A percentile compares a stretch with the other conserved stretches of the same genome.
These are phyloP conservation scores for Rhegmatorhina hoffmannsi DNA, from an alignment of 2,113 vertebrate species.

Conservation along the genomic window DNA sequence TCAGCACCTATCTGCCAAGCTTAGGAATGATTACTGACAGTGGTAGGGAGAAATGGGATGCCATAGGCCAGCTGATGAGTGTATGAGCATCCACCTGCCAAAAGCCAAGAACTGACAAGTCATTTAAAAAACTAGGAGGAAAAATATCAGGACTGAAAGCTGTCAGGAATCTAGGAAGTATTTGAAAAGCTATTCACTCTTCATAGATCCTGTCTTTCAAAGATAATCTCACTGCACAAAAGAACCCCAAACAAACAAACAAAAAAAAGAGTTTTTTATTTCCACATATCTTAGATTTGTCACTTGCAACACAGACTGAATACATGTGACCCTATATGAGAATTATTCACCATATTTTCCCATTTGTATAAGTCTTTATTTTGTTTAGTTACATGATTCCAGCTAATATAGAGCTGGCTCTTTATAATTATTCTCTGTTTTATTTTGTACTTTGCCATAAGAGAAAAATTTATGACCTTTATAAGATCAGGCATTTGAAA, in stretches of 20 bases:
- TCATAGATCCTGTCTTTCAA: neutral
- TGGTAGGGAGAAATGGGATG: neutral
- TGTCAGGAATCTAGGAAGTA: neutral
- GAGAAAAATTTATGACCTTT: neutral
- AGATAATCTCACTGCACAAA: neutral
- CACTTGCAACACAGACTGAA: neutral
- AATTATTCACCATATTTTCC: neutral
- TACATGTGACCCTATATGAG: neutral
- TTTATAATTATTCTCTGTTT: neutral
- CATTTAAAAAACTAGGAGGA: slow-evolving; percentile 1
- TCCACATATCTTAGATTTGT: neutral
- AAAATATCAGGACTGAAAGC: neutral
- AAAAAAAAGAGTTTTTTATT: neutral
- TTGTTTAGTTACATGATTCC: neutral
- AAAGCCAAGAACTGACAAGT: slow-evolving; percentile 4
- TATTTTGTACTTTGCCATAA: neutral
- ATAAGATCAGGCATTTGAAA: neutral
- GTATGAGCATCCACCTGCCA: neutral
- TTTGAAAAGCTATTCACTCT: neutral
- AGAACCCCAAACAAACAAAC: neutral
- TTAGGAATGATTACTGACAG: neutral
- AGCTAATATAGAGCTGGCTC: neutral
- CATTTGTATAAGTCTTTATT: neutral
- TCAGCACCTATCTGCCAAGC: neutral
- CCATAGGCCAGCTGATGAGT: neutral